phyloP scores from a whole-genome alignment of 2,797 vertebrate genomes.

The Numenius phaeopus region DNA sequence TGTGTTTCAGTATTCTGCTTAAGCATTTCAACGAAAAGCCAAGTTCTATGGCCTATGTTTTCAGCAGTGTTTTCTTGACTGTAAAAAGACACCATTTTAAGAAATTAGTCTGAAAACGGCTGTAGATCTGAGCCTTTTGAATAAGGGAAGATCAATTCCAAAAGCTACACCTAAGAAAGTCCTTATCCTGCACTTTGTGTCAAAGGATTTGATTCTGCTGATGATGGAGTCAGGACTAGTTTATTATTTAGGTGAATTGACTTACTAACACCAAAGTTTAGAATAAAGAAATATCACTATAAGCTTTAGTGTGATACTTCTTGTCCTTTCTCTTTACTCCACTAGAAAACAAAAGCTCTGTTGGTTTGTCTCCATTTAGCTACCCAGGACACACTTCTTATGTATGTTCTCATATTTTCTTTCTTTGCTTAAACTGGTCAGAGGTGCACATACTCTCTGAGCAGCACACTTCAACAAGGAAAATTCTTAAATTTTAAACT shows the following conservation, averaged over 20 bases:
- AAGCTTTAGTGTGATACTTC: not conserved
- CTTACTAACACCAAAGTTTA: not conserved
- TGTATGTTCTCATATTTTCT: not conserved
- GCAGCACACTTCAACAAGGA: not conserved
- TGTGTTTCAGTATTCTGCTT: not conserved
- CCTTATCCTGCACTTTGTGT: not conserved
- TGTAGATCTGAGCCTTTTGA: not conserved
- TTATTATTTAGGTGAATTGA: not conserved
- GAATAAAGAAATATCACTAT: not conserved
- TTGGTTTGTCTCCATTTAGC: not conserved
- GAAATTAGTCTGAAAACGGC: not conserved
- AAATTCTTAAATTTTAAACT: not conserved
- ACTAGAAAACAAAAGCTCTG: not conserved
- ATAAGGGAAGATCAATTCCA: not conserved
- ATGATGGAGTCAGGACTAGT: not conserved
- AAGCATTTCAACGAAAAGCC: not conserved
- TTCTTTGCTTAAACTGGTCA: not conserved
- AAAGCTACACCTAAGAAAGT: not conserved
- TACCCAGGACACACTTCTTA: not conserved
- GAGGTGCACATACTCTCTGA: not conserved
- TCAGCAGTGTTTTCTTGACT: not conserved
- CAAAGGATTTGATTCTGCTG: not conserved
- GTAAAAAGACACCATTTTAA: not conserved
- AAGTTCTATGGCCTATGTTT: not conserved
- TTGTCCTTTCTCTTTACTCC: not conserved